phyloP scores from a whole-genome alignment of 2,797 vertebrate species.

The Hippocampus kuda region DNA sequence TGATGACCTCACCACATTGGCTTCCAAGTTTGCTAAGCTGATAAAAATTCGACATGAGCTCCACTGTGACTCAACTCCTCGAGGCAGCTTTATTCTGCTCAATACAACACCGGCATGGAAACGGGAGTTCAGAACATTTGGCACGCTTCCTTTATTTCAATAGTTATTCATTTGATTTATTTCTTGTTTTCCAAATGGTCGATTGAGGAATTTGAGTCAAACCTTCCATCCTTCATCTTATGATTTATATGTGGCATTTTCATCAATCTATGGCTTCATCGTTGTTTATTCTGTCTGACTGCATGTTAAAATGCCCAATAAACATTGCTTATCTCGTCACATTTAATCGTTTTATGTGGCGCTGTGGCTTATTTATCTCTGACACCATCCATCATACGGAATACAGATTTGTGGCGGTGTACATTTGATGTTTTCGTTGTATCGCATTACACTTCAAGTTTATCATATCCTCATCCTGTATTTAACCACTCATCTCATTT shows the following conservation, averaged over 20 bases:
- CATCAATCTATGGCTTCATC: neutral
- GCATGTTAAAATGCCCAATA: neutral
- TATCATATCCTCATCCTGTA: conserved; percentile 41
- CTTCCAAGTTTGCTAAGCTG: too few species aligned
- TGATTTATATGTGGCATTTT: neutral
- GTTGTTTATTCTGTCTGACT: neutral
- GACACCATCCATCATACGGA: conserved; percentile 21
- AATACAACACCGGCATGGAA: too few species aligned
- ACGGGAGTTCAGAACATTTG: too few species aligned
- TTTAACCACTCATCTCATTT: conserved; percentile 43
- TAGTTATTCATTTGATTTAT: neutral
- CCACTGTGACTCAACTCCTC: too few species aligned
- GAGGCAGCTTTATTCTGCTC: too few species aligned
- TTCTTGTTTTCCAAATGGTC: too few species aligned
- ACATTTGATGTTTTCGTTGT: conserved; percentile 45
- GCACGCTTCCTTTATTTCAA: neutral
- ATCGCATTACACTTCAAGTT: conserved; percentile 40
- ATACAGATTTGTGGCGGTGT: conserved; percentile 31
- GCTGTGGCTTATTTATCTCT: conserved; percentile 8
- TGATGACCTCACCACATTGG: too few species aligned
- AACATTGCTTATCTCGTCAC: conserved; percentile 7
- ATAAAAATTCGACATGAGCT: too few species aligned
- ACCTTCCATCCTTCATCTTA: neutral
- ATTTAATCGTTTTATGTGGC: conserved; percentile 9
- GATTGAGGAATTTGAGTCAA: too few species aligned